A percentile compares a stretch with the other conserved stretches of the same genome.
Evolutionary conservation across 2,113 vertebrate genomes (phyloP).

Genomic region (Cygnus buccinator): DNA sequence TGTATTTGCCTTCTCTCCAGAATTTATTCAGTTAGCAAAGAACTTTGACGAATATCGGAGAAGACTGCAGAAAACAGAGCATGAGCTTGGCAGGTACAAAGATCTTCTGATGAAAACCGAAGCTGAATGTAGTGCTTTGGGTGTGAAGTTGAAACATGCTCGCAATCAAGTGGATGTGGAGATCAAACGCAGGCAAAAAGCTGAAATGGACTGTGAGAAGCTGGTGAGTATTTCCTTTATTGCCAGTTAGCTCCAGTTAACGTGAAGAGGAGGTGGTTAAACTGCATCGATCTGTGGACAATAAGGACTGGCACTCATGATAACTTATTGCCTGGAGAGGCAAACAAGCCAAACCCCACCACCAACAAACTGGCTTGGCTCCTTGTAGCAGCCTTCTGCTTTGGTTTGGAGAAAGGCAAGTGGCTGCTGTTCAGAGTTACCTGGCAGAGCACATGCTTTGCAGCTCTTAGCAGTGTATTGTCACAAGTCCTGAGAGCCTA

Average conservation of each 20-base stretch:
- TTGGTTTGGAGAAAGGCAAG: background rate
- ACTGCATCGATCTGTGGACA: constrained; percentile 1
- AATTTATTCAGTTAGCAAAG: constrained; percentile 90
- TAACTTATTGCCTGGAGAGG: background rate
- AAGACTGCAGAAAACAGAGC: constrained; percentile 84
- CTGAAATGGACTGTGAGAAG: constrained; percentile 92
- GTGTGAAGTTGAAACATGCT: constrained; percentile 96
- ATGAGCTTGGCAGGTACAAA: constrained; percentile 85
- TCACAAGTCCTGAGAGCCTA: background rate
- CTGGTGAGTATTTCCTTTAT: constrained; percentile 80
- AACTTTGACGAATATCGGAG: constrained; percentile 91
- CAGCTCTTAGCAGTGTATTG: constrained; percentile 40
- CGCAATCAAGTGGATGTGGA: constrained; percentile 98
- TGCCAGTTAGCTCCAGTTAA: background rate
- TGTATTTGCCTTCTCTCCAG: constrained; percentile 50
- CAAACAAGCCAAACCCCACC: background rate
- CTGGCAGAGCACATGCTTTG: background rate
- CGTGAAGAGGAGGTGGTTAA: background rate
- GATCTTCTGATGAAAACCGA: constrained; percentile 90
- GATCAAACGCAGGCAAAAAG: constrained; percentile 92
- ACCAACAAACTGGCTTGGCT: background rate
- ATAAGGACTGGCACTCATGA: constrained; percentile 21
- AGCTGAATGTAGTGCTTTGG: constrained; percentile 88
- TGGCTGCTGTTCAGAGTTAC: constrained; percentile 23
- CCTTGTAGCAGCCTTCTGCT: background rate